phyloP scores from a whole-genome alignment of 2,797 vertebrate species.

The Sciaenops ocellatus region DNA sequence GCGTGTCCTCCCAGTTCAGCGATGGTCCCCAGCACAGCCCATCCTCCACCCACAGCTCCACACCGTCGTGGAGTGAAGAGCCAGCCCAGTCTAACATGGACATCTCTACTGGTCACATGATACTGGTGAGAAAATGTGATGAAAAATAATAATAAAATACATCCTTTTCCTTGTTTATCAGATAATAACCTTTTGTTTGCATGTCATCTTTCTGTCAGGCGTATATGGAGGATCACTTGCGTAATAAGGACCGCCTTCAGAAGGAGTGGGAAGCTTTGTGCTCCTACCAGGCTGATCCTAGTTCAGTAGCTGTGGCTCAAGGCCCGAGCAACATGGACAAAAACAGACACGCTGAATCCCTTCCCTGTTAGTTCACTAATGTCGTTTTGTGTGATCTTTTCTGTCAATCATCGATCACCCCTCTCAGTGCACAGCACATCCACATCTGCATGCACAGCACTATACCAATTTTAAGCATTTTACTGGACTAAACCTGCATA shows the following conservation, averaged over 20 bases:
- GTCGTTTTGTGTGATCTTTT: background rate
- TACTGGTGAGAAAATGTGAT: conserved; percentile 89
- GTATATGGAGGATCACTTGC: conserved; percentile 98
- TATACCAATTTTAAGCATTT: background rate
- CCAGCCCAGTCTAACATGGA: conserved; percentile 99
- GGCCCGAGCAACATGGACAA: conserved; percentile 90
- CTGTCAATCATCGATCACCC: background rate
- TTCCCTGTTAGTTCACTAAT: conserved; percentile 91
- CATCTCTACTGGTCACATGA: conserved; percentile 99
- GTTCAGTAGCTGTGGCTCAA: conserved; percentile 87
- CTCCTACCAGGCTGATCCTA: conserved; percentile 96
- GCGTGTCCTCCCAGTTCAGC: conserved; percentile 97
- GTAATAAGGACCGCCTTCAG: conserved; percentile 94
- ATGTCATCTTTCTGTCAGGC: conserved; percentile 80
- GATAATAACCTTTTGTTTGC: background rate
- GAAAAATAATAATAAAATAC: background rate
- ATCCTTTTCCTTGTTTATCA: background rate
- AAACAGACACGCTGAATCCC: conserved; percentile 91
- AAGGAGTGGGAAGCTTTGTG: conserved; percentile 98
- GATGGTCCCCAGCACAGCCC: conserved; percentile 96
- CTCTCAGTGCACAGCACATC: too few relatives aligned
- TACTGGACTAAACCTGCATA: background rate
- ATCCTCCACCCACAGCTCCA: conserved; percentile 96
- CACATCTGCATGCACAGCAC: background rate
- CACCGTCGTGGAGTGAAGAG: conserved; percentile 97